These are phyloP conservation scores for Notarius lentiginosus DNA, from an alignment of 2,113 vertebrate species.

Conservation along the genomic window DNA sequence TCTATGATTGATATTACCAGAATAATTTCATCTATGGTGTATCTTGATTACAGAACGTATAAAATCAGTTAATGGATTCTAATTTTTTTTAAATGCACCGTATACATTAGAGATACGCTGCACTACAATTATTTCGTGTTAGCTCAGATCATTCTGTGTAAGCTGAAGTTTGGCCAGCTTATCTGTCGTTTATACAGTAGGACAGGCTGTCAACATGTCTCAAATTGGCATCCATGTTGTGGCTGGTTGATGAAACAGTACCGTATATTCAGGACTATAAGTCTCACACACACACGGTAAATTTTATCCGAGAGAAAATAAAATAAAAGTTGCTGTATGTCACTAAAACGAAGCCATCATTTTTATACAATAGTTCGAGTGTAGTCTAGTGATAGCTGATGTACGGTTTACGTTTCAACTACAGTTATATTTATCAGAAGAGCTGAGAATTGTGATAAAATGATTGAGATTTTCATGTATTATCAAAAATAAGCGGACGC, in stretches of 20 bases:
- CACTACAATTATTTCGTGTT: background rate
- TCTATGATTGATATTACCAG: background rate
- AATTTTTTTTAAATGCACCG: background rate
- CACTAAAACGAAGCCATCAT: background rate
- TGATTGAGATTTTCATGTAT: background rate
- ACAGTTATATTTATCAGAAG: background rate
- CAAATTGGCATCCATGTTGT: background rate
- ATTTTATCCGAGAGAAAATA: background rate
- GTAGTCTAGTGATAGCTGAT: background rate
- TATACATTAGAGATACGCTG: slow-evolving; percentile 20
- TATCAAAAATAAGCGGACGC: background rate
- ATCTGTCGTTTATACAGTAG: slow-evolving; percentile 12
- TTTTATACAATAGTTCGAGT: background rate
- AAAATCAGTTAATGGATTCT: background rate
- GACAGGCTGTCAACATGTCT: background rate
- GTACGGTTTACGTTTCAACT: background rate
- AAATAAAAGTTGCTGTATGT: background rate
- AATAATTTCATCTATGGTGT: background rate
- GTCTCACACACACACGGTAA: background rate
- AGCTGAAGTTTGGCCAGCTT: slow-evolving; percentile 19
- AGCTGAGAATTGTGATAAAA: background rate
- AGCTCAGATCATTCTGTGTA: background rate
- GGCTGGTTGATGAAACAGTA: slow-evolving; percentile 22
- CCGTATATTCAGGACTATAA: slow-evolving; percentile 19
- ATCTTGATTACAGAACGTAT: background rate